These are phyloP conservation scores for Cactoblastis cactorum DNA, from an alignment of 2,888 invertebrate genomes.

Conservation along the genomic window DNA sequence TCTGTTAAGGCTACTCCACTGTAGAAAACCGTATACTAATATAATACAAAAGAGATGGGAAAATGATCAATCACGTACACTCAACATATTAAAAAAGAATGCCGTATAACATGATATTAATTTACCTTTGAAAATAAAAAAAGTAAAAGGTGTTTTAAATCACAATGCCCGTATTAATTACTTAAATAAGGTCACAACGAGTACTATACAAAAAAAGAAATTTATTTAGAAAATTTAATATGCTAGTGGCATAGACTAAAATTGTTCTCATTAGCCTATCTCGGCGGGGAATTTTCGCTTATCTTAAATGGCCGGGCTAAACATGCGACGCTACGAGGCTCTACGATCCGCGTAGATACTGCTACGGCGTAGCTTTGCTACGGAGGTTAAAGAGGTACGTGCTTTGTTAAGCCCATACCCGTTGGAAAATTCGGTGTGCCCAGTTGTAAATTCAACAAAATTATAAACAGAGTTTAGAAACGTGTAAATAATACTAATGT, in stretches of 20 bases:
- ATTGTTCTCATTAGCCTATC: constrained; percentile 68
- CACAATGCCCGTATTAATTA: too few relatives aligned
- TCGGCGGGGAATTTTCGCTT: constrained; percentile 46
- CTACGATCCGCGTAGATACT: constrained; percentile 35
- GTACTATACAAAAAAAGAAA: background rate
- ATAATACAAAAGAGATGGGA: too few relatives aligned
- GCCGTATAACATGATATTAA: too few relatives aligned
- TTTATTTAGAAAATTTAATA: constrained; percentile 23
- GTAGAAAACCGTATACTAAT: too few relatives aligned
- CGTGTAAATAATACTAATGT: background rate
- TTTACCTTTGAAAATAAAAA: background rate
- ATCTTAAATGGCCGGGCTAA: constrained; percentile 50
- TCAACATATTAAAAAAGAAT: too few relatives aligned
- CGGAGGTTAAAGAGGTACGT: constrained; percentile 49
- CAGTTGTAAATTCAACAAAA: constrained; percentile 11
- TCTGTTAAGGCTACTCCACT: too few relatives aligned
- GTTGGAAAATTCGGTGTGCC: constrained; percentile 4
- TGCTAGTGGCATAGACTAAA: constrained; percentile 45
- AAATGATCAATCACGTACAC: too few relatives aligned
- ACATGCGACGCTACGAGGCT: constrained; percentile 38
- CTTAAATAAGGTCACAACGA: background rate
- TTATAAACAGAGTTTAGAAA: constrained; percentile 9
- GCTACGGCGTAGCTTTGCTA: constrained; percentile 44
- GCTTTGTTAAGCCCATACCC: constrained; percentile 20
- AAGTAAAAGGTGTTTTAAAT: background rate